Percentiles rank a stretch among this genome's conserved stretches.
These are phyloP conservation scores for Dissostichus mawsoni DNA, from an alignment of 2,113 vertebrate species.

Conservation along the genomic window DNA sequence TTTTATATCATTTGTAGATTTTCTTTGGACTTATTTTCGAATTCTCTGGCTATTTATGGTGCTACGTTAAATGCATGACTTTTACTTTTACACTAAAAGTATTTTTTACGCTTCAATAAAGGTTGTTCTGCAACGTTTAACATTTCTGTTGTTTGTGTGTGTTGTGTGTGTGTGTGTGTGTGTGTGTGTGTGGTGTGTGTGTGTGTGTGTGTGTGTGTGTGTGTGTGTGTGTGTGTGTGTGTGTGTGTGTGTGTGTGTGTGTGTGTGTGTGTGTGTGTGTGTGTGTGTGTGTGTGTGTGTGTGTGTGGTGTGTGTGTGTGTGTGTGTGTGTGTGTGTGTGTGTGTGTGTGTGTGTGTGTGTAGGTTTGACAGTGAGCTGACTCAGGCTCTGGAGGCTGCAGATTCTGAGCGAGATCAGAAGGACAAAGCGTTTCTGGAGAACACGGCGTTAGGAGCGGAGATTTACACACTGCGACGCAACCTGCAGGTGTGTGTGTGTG, in stretches of 20 bases:
- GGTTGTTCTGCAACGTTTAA: background rate
- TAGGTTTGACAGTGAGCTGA: slow-evolving; percentile 94
- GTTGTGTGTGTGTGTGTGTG: too few relatives aligned
- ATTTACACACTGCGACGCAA: slow-evolving; percentile 85
- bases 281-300: background rate
- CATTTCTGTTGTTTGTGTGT: background rate
- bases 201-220: too few relatives aligned
- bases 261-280: too few relatives aligned
- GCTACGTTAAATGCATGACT: too few relatives aligned
- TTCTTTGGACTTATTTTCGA: too few relatives aligned
- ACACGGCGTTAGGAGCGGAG: slow-evolving; percentile 81
- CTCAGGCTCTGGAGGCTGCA: slow-evolving; percentile 89
- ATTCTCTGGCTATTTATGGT: too few relatives aligned
- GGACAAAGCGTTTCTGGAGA: slow-evolving; percentile 91
- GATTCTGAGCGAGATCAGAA: slow-evolving; percentile 86
- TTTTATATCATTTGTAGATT: too few relatives aligned
- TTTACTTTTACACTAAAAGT: too few relatives aligned
- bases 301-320: slow-evolving; percentile 17
- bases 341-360: background rate
- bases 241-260: too few relatives aligned
- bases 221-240: slow-evolving; percentile 7
- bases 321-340: slow-evolving; percentile 1
- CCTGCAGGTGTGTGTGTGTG: slow-evolving; percentile 88
- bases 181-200: too few relatives aligned
- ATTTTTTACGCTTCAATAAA: background rate